Percentiles rank a stretch among this genome's conserved stretches.
These are phyloP conservation scores for Tromatobia lineatoria DNA, from an alignment of 2,888 invertebrate genomes.

Conservation along the genomic window DNA sequence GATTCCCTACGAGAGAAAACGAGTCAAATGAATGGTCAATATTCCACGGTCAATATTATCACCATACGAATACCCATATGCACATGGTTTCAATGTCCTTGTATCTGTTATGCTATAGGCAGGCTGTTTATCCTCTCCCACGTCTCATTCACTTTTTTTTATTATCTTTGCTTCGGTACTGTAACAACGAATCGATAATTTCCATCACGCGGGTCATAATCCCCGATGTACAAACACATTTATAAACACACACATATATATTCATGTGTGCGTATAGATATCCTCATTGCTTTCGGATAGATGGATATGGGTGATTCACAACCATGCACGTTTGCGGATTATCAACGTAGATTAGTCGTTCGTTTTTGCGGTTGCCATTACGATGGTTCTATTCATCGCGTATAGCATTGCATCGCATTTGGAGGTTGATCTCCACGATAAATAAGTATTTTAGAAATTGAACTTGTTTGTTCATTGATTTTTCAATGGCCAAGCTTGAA, in stretches of 20 bases:
- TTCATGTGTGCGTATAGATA: no score
- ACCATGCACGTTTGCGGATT: neutral
- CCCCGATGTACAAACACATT: constrained; percentile 8
- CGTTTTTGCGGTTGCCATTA: neutral
- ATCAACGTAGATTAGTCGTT: neutral
- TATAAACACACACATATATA: constrained; percentile 20
- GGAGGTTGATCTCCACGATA: neutral
- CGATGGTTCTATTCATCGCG: neutral
- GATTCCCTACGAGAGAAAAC: constrained; percentile 19
- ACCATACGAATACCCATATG: constrained; percentile 14
- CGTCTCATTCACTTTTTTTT: neutral
- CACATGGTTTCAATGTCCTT: constrained; percentile 11
- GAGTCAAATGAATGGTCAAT: constrained; percentile 59
- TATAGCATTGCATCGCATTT: neutral
- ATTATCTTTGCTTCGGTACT: neutral
- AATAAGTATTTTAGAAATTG: neutral
- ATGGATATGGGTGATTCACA: neutral
- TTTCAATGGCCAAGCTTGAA: no score
- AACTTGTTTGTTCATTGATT: no score
- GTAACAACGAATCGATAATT: constrained; percentile 43
- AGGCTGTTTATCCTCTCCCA: neutral
- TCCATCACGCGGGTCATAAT: constrained; percentile 41
- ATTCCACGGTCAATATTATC: constrained; percentile 58
- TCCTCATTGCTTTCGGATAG: neutral
- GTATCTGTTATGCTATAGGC: neutral